These are phyloP conservation scores for Venturia canescens DNA, from an alignment of 1,140 invertebrate genomes.

Conservation along the genomic window DNA sequence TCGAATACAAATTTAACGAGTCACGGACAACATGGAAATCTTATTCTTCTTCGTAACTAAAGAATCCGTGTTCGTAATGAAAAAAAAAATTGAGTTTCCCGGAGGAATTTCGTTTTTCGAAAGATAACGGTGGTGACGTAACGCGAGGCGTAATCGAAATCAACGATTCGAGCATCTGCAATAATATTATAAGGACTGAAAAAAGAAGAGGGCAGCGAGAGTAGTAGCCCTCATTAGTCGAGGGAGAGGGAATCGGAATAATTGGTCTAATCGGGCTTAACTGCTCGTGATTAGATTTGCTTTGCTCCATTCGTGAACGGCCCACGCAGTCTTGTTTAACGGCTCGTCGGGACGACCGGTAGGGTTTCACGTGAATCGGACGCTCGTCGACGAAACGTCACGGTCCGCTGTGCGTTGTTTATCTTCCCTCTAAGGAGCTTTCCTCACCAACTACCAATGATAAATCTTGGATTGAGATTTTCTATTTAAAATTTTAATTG, in stretches of 20 bases:
- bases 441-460: no score
- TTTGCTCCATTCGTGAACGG: constrained; percentile 65
- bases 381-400: neutral
- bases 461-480: no score
- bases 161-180: neutral
- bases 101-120: no score
- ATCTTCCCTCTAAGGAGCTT: neutral
- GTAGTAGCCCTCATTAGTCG: constrained; percentile 67
- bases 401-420: neutral
- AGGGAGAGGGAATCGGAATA: constrained; percentile 73
- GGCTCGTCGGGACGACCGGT: constrained; percentile 48
- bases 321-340: constrained; percentile 71
- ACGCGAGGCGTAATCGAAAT: neutral
- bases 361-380: constrained; percentile 37
- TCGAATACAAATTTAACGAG: no score
- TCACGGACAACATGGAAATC: no score
- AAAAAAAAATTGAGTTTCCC: no score
- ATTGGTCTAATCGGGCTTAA: constrained; percentile 76
- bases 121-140: neutral
- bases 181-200: neutral
- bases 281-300: constrained; percentile 75
- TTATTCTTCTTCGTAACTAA: no score
- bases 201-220: constrained; percentile 54
- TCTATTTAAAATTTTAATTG: no score
- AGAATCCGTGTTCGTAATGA: no score